Evolutionary conservation across 2,797 vertebrate species (phyloP), one percentile per base, ranked within the genome.

Genomic region (Epinephelus malabaricus): DNA sequence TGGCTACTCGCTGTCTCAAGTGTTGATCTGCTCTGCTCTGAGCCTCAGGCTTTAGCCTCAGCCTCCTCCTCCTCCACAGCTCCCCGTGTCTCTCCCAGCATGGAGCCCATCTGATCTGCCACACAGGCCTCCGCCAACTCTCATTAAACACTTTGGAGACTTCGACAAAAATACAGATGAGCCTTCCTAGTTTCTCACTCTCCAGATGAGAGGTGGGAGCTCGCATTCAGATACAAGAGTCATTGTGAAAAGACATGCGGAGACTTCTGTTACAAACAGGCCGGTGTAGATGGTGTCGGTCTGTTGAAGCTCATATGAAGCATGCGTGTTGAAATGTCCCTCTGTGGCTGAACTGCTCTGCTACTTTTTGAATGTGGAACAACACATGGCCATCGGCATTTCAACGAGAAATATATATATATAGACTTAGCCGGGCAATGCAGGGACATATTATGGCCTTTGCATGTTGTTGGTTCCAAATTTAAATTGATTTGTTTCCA

Each of bases 101-200:
- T 82, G 92, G 79, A 85, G 90, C 89, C 90, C 92, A 93, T 92
- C 92, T 92, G 92, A 94, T 91, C 88, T 83, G 83, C 86, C 89
- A 90, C 81, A 83, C 78, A 86, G 84, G 88, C 78, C 89, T 86
- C 85, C 47, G 86, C 92, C 92, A 90, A 90, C 91, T 93, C 93
- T 93, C 90, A 94, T 94, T 94, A 92, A 93, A 93, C 91, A 94
- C 90, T 91, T 90, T 84, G 86, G 84, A 92, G 91, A 89, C 82
- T 92, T 81, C 79, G 81, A 89, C 88, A 88, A 90, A 92, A 88
- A 92, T 87, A 92, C 90, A 93, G 89, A 91, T 86, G 88, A 93
- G 85, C 83, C 86, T 90, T 81, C 79, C 76, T 30, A 76, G 86
- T 81, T 92, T 91, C 84, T 83, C 90, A 86, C 79, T 82, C 88